A percentile compares a stretch with the other conserved stretches of the same genome.
These are phyloP conservation scores for Eolophus roseicapilla DNA, from an alignment of 2,113 vertebrate species.

Conservation along the genomic window DNA sequence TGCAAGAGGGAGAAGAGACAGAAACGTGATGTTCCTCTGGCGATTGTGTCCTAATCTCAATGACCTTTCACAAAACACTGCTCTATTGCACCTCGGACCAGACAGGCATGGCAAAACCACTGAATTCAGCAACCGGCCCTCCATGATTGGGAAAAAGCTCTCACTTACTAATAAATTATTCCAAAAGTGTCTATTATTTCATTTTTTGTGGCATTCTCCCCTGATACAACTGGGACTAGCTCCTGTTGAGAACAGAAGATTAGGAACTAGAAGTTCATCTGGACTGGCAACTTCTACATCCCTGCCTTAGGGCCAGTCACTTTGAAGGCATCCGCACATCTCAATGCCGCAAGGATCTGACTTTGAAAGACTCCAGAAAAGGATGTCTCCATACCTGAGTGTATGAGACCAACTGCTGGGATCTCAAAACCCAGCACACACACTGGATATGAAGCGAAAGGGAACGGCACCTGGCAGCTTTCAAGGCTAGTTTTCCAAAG, in stretches of 20 bases:
- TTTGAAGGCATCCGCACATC: not conserved
- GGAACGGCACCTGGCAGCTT: not conserved
- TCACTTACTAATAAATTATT: not conserved
- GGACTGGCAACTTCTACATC: not conserved
- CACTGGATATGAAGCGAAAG: not conserved
- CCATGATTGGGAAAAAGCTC: not conserved
- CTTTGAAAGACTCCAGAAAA: not conserved
- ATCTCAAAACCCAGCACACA: not conserved
- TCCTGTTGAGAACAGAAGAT: not conserved
- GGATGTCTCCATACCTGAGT: not conserved
- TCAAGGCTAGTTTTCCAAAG: not conserved
- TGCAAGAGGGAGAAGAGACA: not conserved
- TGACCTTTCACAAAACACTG: not conserved
- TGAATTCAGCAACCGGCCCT: not conserved
- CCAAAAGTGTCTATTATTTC: constrained; percentile 27
- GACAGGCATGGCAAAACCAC: not conserved
- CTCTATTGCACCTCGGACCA: not conserved
- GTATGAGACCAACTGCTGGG: not conserved
- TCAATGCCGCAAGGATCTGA: not conserved
- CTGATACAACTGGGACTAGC: not conserved
- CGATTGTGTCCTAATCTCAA: not conserved
- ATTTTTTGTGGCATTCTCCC: constrained; percentile 31
- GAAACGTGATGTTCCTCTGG: not conserved
- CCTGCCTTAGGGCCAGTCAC: not conserved
- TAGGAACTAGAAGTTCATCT: not conserved